Evolutionary conservation across 2,113 vertebrate species (phyloP).

Genomic region (Myotis yumanensis): DNA sequence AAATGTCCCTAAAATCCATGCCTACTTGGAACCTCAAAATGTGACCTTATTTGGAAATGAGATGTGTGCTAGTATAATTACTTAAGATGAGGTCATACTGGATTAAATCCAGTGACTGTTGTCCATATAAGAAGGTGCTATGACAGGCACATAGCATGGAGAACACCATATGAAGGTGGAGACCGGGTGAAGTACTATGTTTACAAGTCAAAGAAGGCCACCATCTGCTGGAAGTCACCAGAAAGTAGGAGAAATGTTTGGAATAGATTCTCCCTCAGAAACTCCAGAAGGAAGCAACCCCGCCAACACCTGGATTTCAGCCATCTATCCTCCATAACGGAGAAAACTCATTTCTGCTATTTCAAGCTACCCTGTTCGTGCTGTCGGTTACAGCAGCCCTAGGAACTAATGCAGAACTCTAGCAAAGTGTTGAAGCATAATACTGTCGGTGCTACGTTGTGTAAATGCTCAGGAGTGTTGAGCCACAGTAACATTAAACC

Average conservation of each 20-base stretch:
- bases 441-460: not conserved
- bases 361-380: not conserved
- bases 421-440: not conserved
- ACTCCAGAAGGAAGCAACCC: not conserved
- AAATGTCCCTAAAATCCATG: not conserved
- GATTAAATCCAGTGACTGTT: not conserved
- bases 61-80: not conserved
- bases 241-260: not conserved
- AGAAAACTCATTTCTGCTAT: not conserved
- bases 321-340: not conserved
- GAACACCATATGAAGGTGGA: not conserved
- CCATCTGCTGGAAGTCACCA: not conserved
- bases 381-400: not conserved
- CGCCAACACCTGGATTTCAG: not conserved
- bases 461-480: not conserved
- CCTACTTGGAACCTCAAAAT: not conserved
- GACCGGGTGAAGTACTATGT: not conserved
- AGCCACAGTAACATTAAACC: not conserved
- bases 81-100: not conserved
- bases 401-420: not conserved
- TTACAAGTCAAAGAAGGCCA: not conserved
- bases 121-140: not conserved
- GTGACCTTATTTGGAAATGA: not conserved
- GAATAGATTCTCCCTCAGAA: not conserved
- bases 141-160: not conserved